Percentiles rank a stretch among this genome's conserved stretches.
phyloP scores from a whole-genome alignment of 2,888 invertebrate genomes.

The Leuctra nigra region DNA sequence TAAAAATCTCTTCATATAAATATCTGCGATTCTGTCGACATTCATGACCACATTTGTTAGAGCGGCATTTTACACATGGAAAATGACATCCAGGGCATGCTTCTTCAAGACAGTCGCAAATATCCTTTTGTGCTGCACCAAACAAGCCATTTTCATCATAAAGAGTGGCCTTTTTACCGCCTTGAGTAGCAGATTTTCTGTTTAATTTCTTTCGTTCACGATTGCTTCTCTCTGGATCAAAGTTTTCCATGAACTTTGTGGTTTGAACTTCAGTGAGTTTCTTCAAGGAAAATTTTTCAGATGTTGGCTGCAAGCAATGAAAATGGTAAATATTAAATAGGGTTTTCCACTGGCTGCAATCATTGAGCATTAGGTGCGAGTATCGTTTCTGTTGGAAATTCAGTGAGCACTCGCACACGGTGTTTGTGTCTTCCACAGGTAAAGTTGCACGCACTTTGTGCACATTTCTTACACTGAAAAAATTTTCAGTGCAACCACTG shows the following conservation, averaged over 20 bases:
- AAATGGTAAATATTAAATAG: too few species aligned
- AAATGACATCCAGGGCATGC: slow-evolving; percentile 81
- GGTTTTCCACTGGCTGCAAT: too few species aligned
- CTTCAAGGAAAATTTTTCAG: too few species aligned
- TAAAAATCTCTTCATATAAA: neutral
- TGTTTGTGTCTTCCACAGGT: too few species aligned
- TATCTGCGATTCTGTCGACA: slow-evolving; percentile 51
- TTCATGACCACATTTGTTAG: slow-evolving; percentile 70
- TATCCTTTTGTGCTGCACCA: slow-evolving; percentile 43
- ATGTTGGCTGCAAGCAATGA: too few species aligned
- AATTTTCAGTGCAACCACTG: too few species aligned
- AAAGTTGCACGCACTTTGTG: too few species aligned
- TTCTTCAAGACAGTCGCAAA: slow-evolving; percentile 78
- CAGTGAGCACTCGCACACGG: too few species aligned
- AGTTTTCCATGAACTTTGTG: slow-evolving; percentile 48
- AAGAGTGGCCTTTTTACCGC: slow-evolving; percentile 49
- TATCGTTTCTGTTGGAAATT: too few species aligned
- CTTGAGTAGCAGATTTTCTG: slow-evolving; percentile 46
- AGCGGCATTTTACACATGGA: slow-evolving; percentile 65
- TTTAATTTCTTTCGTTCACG: slow-evolving; percentile 70
- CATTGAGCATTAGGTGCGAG: too few species aligned
- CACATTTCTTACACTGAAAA: too few species aligned
- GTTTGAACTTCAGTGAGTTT: neutral
- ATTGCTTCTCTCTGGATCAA: slow-evolving; percentile 72
- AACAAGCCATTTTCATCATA: slow-evolving; percentile 67